Conservation (phyloP, 2,888 invertebrate species). For the Leptinotarsa rubiginosa region DNA sequence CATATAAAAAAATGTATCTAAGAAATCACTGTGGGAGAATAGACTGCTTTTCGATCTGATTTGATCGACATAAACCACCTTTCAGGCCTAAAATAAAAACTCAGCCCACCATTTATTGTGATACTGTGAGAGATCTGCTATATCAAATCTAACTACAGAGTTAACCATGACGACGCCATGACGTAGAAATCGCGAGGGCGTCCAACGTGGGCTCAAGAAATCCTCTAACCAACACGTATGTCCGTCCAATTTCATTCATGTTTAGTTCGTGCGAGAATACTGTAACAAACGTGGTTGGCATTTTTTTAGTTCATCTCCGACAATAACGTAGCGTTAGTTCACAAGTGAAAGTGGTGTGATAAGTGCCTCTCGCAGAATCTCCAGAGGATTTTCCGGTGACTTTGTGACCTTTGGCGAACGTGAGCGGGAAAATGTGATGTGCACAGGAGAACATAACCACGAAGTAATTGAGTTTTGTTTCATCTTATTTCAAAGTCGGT, state of each 20-base stretch:
- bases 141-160: constrained; percentile 38
- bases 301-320: constrained; percentile 6
- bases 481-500: constrained; percentile 2
- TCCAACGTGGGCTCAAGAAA: constrained; percentile 58
- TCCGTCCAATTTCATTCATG: constrained; percentile 53
- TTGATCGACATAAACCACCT: background rate
- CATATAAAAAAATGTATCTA: background rate
- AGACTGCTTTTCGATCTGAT: background rate
- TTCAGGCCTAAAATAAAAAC: constrained; percentile 6
- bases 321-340: background rate
- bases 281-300: constrained; percentile 20
- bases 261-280: constrained; percentile 37
- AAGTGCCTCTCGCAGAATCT: constrained; percentile 6
- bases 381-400: background rate
- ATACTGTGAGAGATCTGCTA: constrained; percentile 33
- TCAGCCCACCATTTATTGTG: constrained; percentile 31
- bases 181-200: constrained; percentile 61
- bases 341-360: constrained; percentile 6
- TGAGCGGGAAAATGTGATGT: constrained; percentile 21
- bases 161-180: constrained; percentile 62
- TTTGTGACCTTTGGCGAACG: background rate
- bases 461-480: constrained; percentile 17
- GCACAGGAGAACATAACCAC: constrained; percentile 19
- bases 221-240: constrained; percentile 46
- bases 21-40: background rate